These are phyloP conservation scores for Epinephelus awoara DNA, from an alignment of 2,797 vertebrate genomes.

Conservation along the genomic window DNA sequence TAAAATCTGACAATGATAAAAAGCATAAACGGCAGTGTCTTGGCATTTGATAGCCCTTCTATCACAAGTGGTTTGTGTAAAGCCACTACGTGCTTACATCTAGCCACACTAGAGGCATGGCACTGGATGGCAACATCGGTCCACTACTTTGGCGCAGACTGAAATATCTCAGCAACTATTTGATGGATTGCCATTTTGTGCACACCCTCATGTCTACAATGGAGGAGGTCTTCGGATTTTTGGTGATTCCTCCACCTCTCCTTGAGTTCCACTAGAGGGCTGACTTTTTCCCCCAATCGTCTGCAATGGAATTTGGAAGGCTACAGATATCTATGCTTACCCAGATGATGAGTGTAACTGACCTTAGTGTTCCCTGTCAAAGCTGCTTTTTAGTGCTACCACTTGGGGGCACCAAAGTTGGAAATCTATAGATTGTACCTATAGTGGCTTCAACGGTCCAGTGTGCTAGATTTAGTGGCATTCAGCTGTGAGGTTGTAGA, in stretches of 20 bases:
- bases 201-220: too few species aligned
- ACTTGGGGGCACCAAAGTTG: too few species aligned
- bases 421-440: too few species aligned
- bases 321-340: neutral
- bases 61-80: neutral
- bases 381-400: too few species aligned
- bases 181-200: neutral
- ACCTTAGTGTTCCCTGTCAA: too few species aligned
- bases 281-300: neutral
- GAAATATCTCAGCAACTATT: too few species aligned
- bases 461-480: too few species aligned
- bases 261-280: neutral
- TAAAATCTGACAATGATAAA: neutral
- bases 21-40: neutral
- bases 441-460: too few species aligned
- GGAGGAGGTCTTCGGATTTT: neutral
- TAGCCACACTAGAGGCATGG: neutral
- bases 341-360: too few species aligned
- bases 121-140: neutral
- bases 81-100: neutral
- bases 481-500: too few species aligned
- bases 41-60: slow-evolving; percentile 2
- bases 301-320: neutral
- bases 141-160: neutral
- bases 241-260: neutral